Percentiles rank a stretch among this genome's conserved stretches.
Conservation (phyloP, 2,888 invertebrate species). For the Lepetodrilus schrolli region DNA sequence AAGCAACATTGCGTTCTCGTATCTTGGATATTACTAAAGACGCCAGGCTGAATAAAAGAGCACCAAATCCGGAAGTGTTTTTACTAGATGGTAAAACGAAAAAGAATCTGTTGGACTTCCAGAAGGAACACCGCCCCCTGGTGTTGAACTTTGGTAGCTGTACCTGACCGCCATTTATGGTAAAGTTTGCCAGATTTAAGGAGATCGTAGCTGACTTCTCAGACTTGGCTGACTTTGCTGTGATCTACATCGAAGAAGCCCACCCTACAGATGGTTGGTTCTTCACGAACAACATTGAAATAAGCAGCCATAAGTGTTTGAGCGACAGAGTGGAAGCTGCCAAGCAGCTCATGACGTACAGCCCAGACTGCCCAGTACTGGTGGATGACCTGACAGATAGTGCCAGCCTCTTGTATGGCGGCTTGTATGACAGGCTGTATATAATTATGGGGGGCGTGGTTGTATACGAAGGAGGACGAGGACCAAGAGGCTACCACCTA, state of each 20-base stretch:
- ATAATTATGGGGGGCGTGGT: constrained; percentile 55
- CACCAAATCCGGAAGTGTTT: constrained; percentile 46
- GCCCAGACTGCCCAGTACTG: constrained; percentile 50
- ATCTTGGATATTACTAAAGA: constrained; percentile 35
- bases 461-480: constrained; percentile 57
- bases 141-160: constrained; percentile 69
- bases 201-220: constrained; percentile 54
- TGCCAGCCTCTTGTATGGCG: constrained; percentile 60
- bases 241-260: constrained; percentile 67
- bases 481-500: constrained; percentile 56
- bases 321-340: constrained; percentile 59
- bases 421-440: constrained; percentile 64
- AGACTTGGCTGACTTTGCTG: constrained; percentile 61
- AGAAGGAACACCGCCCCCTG: constrained; percentile 55
- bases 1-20: constrained; percentile 26
- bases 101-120: constrained; percentile 43
- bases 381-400: constrained; percentile 61
- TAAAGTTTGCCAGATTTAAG: constrained; percentile 57
- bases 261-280: constrained; percentile 67
- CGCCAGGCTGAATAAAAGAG: constrained; percentile 28
- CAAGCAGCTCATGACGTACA: constrained; percentile 33
- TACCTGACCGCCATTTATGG: constrained; percentile 69
- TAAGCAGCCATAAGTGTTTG: constrained; percentile 49
- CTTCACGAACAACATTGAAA: constrained; percentile 56
- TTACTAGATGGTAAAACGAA: constrained; percentile 28